Evolutionary conservation across 1,140 invertebrate species (phyloP).

Genomic region (Bombus superbus): DNA sequence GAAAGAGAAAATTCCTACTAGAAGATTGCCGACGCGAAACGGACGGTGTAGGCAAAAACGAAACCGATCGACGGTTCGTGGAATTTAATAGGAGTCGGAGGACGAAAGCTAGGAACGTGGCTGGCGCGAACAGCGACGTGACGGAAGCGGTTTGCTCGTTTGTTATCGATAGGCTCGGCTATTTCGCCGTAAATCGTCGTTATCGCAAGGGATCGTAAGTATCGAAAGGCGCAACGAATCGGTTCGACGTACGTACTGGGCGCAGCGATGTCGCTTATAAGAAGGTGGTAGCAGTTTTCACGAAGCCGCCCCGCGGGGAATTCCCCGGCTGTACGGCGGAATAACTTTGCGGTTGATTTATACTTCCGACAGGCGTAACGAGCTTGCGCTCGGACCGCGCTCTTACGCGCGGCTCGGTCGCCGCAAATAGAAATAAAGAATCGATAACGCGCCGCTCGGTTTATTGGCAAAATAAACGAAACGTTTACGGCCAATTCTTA

Average conservation of each 20-base stretch:
- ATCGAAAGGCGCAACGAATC: conserved; percentile 24
- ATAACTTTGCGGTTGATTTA: conserved; percentile 70
- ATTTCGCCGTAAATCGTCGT: conserved; percentile 41
- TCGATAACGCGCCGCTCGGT: conserved; percentile 33
- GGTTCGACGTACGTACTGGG: conserved; percentile 6
- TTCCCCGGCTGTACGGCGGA: conserved; percentile 46
- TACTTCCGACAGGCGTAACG: conserved; percentile 69
- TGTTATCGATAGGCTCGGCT: conserved; percentile 14
- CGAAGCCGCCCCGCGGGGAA: conserved; percentile 49
- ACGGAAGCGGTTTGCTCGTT: neutral
- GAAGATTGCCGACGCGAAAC: neutral
- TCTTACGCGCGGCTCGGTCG: conserved; percentile 47
- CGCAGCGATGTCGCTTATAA: conserved; percentile 44
- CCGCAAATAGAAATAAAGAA: conserved; percentile 32
- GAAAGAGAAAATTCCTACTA: no score
- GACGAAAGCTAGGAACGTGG: neutral
- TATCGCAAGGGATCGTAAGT: conserved; percentile 30
- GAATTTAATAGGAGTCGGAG: neutral
- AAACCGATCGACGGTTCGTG: neutral
- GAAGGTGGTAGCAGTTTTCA: conserved; percentile 68
- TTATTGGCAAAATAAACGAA: conserved; percentile 29
- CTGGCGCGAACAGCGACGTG: neutral
- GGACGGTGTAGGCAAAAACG: neutral
- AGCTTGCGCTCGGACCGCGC: conserved; percentile 58
- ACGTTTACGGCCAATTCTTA: conserved; percentile 33